Conservation (phyloP, 2,113 vertebrate species). For the Gorsachius goisagi region DNA sequence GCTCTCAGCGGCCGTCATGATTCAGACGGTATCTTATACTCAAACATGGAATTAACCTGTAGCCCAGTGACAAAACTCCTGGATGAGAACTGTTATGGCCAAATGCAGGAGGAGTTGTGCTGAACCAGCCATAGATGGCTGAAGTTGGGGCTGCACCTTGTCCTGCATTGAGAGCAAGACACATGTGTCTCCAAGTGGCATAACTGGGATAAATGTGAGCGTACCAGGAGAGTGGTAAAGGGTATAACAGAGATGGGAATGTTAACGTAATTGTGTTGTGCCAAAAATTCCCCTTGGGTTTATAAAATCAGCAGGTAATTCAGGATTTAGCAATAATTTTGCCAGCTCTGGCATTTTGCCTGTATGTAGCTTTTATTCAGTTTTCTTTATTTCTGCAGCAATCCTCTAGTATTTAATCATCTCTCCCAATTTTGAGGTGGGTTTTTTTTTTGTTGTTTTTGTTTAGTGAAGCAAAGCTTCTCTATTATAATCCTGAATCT, state of each 20-base stretch:
- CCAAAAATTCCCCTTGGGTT: not conserved
- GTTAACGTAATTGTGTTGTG: not conserved
- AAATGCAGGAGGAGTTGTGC: not conserved
- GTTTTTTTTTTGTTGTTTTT: not conserved
- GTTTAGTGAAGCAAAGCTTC: slow-evolving; percentile 7
- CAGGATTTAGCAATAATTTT: not conserved
- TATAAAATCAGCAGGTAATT: not conserved
- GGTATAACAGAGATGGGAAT: not conserved
- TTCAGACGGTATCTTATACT: not conserved
- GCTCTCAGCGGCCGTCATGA: not conserved
- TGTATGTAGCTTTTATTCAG: not conserved
- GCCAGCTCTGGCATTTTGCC: not conserved
- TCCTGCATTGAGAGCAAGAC: not conserved
- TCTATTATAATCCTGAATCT: not conserved
- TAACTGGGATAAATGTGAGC: not conserved
- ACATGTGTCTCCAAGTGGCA: not conserved
- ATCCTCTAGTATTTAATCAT: not conserved
- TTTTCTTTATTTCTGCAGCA: not conserved
- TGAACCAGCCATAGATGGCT: not conserved
- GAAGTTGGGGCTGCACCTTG: not conserved
- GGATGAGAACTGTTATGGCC: not conserved
- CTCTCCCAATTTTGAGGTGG: not conserved
- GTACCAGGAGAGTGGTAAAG: not conserved
- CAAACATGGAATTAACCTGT: not conserved
- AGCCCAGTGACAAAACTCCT: not conserved